A percentile compares a stretch with the other conserved stretches of the same genome.
These are phyloP conservation scores for Ferrisia virgata DNA, from an alignment of 2,888 invertebrate species.

Conservation along the genomic window DNA sequence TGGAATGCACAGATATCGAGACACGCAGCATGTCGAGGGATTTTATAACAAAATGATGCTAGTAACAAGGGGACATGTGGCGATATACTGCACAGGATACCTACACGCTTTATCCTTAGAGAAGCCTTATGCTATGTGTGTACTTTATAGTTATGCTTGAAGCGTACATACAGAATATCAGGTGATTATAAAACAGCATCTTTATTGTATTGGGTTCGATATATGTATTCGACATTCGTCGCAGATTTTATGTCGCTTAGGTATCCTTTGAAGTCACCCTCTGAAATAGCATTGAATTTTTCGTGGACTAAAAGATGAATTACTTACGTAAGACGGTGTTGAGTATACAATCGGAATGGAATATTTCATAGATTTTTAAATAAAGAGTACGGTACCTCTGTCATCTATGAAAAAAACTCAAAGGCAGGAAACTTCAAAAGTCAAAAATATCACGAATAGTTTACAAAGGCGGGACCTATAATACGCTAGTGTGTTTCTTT, in stretches of 20 bases:
- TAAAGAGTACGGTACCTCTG: too few species aligned
- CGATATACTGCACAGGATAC: constrained; percentile 24
- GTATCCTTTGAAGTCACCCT: not conserved
- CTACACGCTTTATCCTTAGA: not conserved
- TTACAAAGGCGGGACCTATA: too few species aligned
- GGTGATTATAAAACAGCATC: not conserved
- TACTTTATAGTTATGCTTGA: not conserved
- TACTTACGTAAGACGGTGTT: too few species aligned
- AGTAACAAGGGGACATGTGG: not conserved
- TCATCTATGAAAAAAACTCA: too few species aligned
- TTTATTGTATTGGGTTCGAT: not conserved
- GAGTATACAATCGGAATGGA: too few species aligned
- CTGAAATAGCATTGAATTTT: too few species aligned
- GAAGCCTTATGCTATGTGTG: not conserved
- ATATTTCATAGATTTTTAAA: too few species aligned
- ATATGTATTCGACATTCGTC: not conserved
- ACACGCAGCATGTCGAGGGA: constrained; percentile 22
- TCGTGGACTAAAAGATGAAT: too few species aligned
- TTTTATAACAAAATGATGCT: not conserved
- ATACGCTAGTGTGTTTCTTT: too few species aligned
- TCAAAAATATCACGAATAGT: too few species aligned
- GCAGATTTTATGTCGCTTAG: not conserved
- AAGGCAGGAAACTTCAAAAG: too few species aligned
- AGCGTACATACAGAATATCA: not conserved
- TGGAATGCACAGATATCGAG: constrained; percentile 30